Base-by-base conservation (phyloP, 2,113 vertebrate genomes). In the Cardinalis cardinalis region DNA sequence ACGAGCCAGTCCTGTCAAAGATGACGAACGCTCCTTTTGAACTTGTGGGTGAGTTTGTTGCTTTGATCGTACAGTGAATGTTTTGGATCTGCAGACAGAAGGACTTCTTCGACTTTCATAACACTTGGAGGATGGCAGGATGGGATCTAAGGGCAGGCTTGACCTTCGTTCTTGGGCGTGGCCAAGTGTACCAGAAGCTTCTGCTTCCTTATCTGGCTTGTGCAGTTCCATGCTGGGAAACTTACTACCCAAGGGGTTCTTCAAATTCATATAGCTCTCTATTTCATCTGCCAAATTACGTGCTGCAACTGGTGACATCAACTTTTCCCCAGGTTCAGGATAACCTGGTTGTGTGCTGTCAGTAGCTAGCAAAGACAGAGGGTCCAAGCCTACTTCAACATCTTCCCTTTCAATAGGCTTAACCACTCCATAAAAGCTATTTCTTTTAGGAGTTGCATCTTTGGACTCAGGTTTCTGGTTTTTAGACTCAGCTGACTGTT, bases 251-350 rank as follows among this genome's bases (percentile, higher is more conserved):
- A 99, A 87, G 3, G 99, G 98, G 69, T 95, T 98, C 84, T 98
- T 98, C n/a, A 99, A 96, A 89, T 98, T 99, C 99, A 99, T 99
- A 91, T 99, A 99, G 96, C 97, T 99, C 96, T 99, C 98, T 31
- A 99, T 99, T 96, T 99, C 99, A 88, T 99, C 99, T 7, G 99
- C 99, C 60, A 99, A 97, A 90, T 99, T 99, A 44, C 99, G 98
- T 58, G 99, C 98, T 83, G 98, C 98, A 87, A 98, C 97, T 9
- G 97, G 96, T 4, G 98, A 99, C 58, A 97, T 11, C 8, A 93
- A 5, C 76, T 98, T 98, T 84, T 98, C 99, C 89, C 98, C 98
- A 72, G 97, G 95, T 66, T 97, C 97, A 8, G 97, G 88, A 19
- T 97, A 96, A 48, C 95, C 96, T 2, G 96, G 91, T 78, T 98